These are phyloP conservation scores for Tragelaphus buxtoni DNA, from an alignment of 2,113 vertebrate species.

Conservation along the genomic window DNA sequence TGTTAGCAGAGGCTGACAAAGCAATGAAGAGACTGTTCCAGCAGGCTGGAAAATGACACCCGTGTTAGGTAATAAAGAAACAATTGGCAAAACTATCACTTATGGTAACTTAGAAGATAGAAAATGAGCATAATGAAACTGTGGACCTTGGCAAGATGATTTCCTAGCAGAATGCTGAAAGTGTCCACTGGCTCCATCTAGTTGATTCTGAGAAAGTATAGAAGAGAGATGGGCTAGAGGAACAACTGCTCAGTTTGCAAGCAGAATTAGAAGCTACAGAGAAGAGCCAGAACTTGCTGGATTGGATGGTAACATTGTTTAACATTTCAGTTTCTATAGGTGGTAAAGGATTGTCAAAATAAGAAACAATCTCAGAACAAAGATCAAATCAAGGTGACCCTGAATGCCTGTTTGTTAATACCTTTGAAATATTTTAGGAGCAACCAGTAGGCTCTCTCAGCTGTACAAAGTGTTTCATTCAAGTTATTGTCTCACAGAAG, in stretches of 20 bases:
- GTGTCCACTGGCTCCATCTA: background rate
- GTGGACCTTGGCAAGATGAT: background rate
- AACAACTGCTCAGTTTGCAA: background rate
- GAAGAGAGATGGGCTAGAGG: background rate
- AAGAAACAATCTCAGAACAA: slow-evolving; percentile 12
- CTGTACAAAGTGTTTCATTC: background rate
- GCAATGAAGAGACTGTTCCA: background rate
- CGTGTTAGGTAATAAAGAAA: background rate
- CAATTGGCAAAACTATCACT: background rate
- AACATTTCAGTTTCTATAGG: background rate
- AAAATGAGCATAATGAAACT: background rate
- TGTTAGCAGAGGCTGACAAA: background rate
- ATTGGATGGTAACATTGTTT: background rate
- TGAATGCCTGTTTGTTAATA: background rate
- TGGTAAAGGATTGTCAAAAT: background rate
- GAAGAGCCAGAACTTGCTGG: background rate
- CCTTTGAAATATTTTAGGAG: background rate
- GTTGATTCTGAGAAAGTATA: background rate
- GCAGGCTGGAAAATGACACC: background rate
- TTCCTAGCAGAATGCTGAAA: background rate
- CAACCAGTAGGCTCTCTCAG: background rate
- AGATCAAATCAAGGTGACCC: background rate
- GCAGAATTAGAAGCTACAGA: slow-evolving; percentile 7
- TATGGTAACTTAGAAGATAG: background rate
- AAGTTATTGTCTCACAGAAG: background rate